Evolutionary conservation across 2,113 vertebrate genomes (phyloP), one percentile per base, ranked within the genome.

Genomic region (Romanogobio albipinnatus): DNA sequence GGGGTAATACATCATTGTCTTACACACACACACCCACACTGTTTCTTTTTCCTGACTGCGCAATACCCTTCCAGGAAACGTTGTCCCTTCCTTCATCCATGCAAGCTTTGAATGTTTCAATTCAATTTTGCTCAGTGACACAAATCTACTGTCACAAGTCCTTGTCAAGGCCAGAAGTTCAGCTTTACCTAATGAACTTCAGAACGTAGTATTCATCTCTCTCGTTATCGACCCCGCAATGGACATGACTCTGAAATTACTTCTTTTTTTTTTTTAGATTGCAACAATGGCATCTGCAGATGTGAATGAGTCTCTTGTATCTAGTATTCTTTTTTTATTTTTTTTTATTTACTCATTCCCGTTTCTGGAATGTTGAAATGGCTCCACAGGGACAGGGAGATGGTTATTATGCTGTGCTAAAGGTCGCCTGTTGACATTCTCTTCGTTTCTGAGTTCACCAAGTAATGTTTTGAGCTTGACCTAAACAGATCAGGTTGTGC

Each of bases 1-100:
- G 83, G 84, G 36, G 85, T 84, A 93, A 93, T 89, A 93, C 88
- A 87, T 94, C 92, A 93, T 91, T 80, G 26, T 49, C 71, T 53
- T 13, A 58, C 29, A 56, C 51, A 80, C 29, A 17, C 56, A 58
- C 56, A n/a, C 22, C 0, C 58, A 10, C 56, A 71, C 62, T 15
- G 19, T 84, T 86, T 78, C 2, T 29, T 29, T 64, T 47, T 66
- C 78, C 43, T 49, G 17, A 49, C 78, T 81, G 26, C 4, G 61
- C 39, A 70, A 71, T 78, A 61, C 56, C 66, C 66, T 81, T 49
- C 64, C 43, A 56, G 29, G 61, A 61, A 84, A 68, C 83, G 58
- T 61, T 15, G 1, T 58, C 36, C 14, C 9, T 81, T 66, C 78
- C 78, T 66, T 81, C 24, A 51, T 81, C 43, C 59, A 81, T 49